Evolutionary conservation across 2,797 vertebrate species (phyloP), one percentile per base, ranked within the genome.

Genomic region (Sebastiscus tertius): DNA sequence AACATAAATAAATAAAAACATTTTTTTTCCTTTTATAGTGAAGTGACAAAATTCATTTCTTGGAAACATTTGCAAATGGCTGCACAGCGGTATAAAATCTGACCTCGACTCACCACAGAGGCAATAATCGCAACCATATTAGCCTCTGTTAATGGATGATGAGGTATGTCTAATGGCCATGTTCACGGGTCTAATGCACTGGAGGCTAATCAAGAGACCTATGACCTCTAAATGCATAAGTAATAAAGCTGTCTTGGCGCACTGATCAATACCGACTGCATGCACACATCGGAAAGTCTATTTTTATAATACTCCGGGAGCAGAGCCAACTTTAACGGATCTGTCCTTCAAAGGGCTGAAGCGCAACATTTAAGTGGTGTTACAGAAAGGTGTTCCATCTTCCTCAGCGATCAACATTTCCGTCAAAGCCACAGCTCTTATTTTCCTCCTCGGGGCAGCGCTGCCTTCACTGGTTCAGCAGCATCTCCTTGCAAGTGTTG

Each of bases 91-190:
- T 20, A 63, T 63, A 36, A 76, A 71, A 75, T 70, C 49, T 29
- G 66, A 79, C 49, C 72, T 39, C 39, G 63, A 77, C n/a, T 52
- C 60, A 63, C 64, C 20, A 67, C 75, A 74, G 64, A 77, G 55
- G 66, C 49, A 68, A 70, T 88, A 84, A 89, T 75, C 60, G 49
- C 52, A 61, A 33, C 59, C 2, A 59, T 39, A 75, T 87, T 77
- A 65, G 20, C 26, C 42, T 36, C 2, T 9, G 56, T 61, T 89
- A 87, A 87, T 84, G 82, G 82, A 87, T 26, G 77, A 63, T 67
- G 88, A 88, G 76, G 71, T 70, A n/a, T 29, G 70, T 76, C 79
- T 88, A 86, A 92, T 77, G 58, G 85, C 39, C 72, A 79, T 84
- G 70, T 85, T 88, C 82, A 81, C 67, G 78, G 72, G 10, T 82